Evolutionary conservation across 1,140 invertebrate genomes (phyloP).

Genomic region (Pseudomyrmex gracilis): DNA sequence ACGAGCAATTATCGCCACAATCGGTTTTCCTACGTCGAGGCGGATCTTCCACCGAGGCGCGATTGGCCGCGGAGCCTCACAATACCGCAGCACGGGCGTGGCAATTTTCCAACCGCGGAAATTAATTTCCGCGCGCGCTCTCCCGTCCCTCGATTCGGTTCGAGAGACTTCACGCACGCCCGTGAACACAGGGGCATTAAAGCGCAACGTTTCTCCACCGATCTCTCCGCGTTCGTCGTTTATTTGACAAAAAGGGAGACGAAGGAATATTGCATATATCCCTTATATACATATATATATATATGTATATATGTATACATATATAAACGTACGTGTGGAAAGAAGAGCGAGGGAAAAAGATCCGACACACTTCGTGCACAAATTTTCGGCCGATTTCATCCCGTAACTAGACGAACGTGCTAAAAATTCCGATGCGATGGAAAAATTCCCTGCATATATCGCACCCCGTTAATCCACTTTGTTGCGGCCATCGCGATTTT

Average conservation of each 20-base stretch:
- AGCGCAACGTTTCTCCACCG: background rate
- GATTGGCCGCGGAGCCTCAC: conserved; percentile 34
- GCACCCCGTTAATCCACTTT: conserved; percentile 52
- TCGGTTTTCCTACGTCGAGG: conserved; percentile 39
- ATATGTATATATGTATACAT: too few relatives aligned
- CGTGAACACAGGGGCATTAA: conserved; percentile 31
- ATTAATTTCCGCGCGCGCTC: conserved; percentile 63
- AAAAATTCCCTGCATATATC: conserved; percentile 45
- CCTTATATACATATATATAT: too few relatives aligned
- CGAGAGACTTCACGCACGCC: conserved; percentile 37
- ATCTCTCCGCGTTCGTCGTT: background rate
- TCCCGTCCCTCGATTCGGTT: conserved; percentile 16
- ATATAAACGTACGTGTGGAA: too few relatives aligned
- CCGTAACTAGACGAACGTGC: conserved; percentile 48
- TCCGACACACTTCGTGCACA: conserved; percentile 51
- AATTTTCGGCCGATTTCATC: conserved; percentile 59
- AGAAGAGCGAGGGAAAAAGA: conserved; percentile 48
- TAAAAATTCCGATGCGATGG: conserved; percentile 57
- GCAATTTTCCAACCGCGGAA: conserved; percentile 60
- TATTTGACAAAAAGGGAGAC: conserved; percentile 18
- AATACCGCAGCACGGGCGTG: conserved; percentile 19
- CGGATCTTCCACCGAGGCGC: conserved; percentile 31
- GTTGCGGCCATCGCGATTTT: conserved; percentile 43
- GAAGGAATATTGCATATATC: conserved; percentile 3
- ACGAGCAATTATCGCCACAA: conserved; percentile 55